Base-by-base conservation (phyloP, 2,888 invertebrate genomes). In the Callyntrura sp. region DNA sequence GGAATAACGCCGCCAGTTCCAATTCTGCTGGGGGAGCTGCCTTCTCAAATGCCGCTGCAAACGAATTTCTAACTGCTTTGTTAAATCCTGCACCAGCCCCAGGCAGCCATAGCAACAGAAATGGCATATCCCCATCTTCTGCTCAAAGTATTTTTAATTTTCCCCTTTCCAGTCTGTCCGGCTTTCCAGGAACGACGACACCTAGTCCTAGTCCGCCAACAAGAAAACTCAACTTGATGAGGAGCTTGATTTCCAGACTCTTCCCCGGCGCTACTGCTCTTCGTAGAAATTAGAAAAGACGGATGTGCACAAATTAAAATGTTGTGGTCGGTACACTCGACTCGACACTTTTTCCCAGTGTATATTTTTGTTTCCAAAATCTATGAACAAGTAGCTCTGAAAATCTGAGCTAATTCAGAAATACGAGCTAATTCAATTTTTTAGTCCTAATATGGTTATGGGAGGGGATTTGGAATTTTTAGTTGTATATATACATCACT, bases 41-140 rank as follows among this genome's bases (percentile, higher is more conserved):
- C 12, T 25, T 28, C 28, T 12, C 62, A 20, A 78, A 85, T 17
- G 45, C 60, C 20, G 25, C 70, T n/a, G 45, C 57, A 17, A 87
- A 82, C 60, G 84, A 85, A 23, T 85, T 85, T 51, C 90, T 90
- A 11, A 55, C 82, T 45, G 82, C 85, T 57, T 85, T 90, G 12
- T 57, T 90, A 6, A 85, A 84, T 12, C 76, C 81, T 11, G 28
- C 23, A n/a, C n/a, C n/a, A 6, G 60, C 12, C 5, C 25, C 25
- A 28, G 11, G 14, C 17, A 35, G 25, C 43, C 55, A 20, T 51
- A 85, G 35, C 20, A 87, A 81, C 70, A 81, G 60, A 17, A 48
- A 88, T 17, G 25, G n/a, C 8, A 28, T 9, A 55, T 28, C 68
- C 11, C 25, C 65, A 5, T 51, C 35, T 12, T 0, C 55, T 17